Evolutionary conservation across 1,140 invertebrate genomes (phyloP).

Genomic region (Drosophila willistoni): DNA sequence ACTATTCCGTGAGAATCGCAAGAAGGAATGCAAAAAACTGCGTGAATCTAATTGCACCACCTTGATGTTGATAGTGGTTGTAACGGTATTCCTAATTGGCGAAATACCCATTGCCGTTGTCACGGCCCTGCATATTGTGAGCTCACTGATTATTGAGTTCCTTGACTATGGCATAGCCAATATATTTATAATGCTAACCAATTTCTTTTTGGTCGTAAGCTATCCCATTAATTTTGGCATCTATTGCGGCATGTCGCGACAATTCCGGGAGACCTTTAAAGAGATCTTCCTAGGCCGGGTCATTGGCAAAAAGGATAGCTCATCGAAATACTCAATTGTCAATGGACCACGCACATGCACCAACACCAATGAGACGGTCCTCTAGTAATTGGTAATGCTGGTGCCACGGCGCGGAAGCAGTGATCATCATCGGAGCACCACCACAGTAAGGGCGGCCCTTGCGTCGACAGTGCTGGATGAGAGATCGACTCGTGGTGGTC

Average conservation of each 20-base stretch:
- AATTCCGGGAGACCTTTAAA: constrained; percentile 97
- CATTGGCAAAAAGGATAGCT: constrained; percentile 86
- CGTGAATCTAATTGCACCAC: constrained; percentile 96
- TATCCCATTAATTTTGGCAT: constrained; percentile 98
- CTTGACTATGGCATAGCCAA: constrained; percentile 92
- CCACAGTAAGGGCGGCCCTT: constrained; percentile 41
- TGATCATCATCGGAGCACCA: constrained; percentile 53
- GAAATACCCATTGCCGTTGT: constrained; percentile 96
- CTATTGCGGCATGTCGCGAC: constrained; percentile 97
- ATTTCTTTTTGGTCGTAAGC: constrained; percentile 95
- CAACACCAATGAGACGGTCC: constrained; percentile 92
- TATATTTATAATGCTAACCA: constrained; percentile 92
- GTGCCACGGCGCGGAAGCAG: constrained; percentile 75
- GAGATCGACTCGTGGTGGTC: constrained; percentile 1
- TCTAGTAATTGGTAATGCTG: constrained; percentile 85
- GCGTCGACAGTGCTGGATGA: constrained; percentile 6
- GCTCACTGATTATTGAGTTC: constrained; percentile 88
- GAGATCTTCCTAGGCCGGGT: constrained; percentile 90
- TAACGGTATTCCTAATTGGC: constrained; percentile 94
- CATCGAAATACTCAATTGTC: constrained; percentile 90
- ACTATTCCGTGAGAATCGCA: constrained; percentile 92
- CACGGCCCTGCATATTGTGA: constrained; percentile 92
- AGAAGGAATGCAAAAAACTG: constrained; percentile 92
- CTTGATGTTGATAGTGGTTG: constrained; percentile 97
- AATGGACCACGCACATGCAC: constrained; percentile 91